These are phyloP conservation scores for Stenchaetothrips biformis DNA, from an alignment of 2,888 invertebrate species.

Conservation along the genomic window DNA sequence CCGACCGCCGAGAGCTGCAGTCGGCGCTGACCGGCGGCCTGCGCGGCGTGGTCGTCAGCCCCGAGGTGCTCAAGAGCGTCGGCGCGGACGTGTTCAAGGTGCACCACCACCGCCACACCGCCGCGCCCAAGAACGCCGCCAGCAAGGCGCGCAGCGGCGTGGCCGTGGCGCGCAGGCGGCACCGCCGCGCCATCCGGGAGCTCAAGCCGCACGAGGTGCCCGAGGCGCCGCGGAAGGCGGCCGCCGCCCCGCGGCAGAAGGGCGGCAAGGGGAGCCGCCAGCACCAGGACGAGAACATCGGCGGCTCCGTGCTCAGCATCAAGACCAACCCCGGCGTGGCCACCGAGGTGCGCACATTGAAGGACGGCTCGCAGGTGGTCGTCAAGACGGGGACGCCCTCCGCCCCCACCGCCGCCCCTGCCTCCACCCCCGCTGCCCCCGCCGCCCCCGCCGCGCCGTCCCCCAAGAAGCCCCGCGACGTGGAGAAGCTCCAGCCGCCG, in stretches of 20 bases:
- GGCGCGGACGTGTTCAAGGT: slow-evolving; percentile 18
- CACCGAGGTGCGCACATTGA: neutral
- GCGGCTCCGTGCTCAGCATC: slow-evolving; percentile 13
- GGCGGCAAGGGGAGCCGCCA: neutral
- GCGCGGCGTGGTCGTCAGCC: neutral
- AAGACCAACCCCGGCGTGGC: slow-evolving; percentile 1
- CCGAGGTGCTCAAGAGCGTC: slow-evolving; percentile 13
- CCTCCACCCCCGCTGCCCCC: neutral
- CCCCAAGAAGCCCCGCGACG: neutral
- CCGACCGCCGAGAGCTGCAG: neutral
- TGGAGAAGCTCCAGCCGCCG: neutral
- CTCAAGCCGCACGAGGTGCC: slow-evolving; percentile 17
- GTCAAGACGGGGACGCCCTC: slow-evolving; percentile 1
- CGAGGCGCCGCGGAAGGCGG: neutral
- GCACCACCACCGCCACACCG: slow-evolving; percentile 13
- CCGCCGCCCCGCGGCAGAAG: neutral
- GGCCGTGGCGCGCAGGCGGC: neutral
- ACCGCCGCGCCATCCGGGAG: neutral
- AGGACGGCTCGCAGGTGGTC: slow-evolving; percentile 12
- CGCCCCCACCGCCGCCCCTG: neutral
- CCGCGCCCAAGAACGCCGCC: neutral
- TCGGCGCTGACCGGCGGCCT: neutral
- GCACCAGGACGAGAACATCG: neutral
- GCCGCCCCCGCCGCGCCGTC: neutral
- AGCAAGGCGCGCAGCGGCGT: neutral